A percentile compares a stretch with the other conserved stretches of the same genome.
Evolutionary conservation across 2,888 invertebrate genomes (phyloP).

Genomic region (Coelogynopora nodosa): DNA sequence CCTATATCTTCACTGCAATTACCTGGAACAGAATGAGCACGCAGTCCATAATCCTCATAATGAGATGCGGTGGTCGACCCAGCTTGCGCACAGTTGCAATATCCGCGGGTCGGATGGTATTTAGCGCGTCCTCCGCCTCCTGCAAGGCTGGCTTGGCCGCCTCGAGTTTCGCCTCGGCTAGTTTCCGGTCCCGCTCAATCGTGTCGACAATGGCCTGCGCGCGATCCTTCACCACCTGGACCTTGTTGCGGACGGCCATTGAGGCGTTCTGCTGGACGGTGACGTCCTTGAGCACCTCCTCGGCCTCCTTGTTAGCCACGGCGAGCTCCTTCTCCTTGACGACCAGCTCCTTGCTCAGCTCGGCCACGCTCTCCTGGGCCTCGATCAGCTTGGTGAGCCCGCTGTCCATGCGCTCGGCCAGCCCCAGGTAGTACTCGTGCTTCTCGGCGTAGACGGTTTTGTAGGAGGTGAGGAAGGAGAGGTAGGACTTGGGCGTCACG

Average conservation of each 20-base stretch:
- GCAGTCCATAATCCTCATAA: conserved; percentile 96
- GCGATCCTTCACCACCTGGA: conserved; percentile 89
- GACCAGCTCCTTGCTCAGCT: conserved; percentile 74
- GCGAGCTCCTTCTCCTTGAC: conserved; percentile 79
- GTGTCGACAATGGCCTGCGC: conserved; percentile 78
- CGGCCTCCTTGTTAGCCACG: conserved; percentile 75
- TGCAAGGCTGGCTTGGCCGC: conserved; percentile 90
- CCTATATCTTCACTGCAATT: conserved; percentile 55
- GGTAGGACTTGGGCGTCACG: conserved; percentile 83
- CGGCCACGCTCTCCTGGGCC: conserved; percentile 77
- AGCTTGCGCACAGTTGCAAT: conserved; percentile 82
- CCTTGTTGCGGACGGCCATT: conserved; percentile 88
- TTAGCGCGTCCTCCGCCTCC: conserved; percentile 87
- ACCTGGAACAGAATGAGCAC: conserved; percentile 84
- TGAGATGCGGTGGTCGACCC: conserved; percentile 88
- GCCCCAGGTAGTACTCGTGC: conserved; percentile 73
- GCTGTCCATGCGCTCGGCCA: conserved; percentile 78
- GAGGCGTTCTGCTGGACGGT: conserved; percentile 90
- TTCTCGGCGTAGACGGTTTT: conserved; percentile 76
- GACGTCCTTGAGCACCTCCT: conserved; percentile 72
- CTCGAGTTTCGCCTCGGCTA: conserved; percentile 85
- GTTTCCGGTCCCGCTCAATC: conserved; percentile 76
- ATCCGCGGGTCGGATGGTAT: conserved; percentile 92
- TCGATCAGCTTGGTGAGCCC: conserved; percentile 78
- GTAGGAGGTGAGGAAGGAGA: conserved; percentile 78